phyloP scores from a whole-genome alignment of 2,797 vertebrate genomes.

The Pristis pectinata region DNA sequence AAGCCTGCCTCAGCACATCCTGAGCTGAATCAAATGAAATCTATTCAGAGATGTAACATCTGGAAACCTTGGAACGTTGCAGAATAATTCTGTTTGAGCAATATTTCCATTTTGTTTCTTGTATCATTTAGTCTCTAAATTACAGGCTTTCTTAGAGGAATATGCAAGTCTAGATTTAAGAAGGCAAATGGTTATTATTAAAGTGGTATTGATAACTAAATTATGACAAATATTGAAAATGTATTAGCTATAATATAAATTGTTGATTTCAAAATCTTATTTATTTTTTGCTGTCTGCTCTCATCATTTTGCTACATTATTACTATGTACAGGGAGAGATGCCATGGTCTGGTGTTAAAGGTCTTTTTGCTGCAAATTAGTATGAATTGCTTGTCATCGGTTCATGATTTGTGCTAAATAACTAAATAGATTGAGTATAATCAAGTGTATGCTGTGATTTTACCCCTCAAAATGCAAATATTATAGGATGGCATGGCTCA shows the following conservation, averaged over 20 bases:
- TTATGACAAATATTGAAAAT: neutral
- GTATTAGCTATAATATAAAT: neutral
- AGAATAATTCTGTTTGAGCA: neutral
- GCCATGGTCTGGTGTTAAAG: neutral
- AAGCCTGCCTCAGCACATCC: conserved; percentile 1
- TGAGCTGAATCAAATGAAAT: neutral
- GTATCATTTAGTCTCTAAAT: neutral
- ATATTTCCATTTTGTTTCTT: neutral
- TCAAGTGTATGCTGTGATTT: neutral
- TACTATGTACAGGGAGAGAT: neutral
- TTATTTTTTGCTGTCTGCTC: neutral
- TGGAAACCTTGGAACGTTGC: conserved; percentile 13
- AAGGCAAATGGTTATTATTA: neutral
- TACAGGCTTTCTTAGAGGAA: neutral
- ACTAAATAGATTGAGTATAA: neutral
- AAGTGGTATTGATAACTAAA: neutral
- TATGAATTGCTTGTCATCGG: neutral
- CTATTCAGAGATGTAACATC: neutral
- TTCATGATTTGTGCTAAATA: neutral
- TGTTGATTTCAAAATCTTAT: neutral
- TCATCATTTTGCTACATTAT: neutral
- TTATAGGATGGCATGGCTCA: neutral
- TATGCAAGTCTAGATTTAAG: neutral
- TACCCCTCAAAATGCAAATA: neutral
- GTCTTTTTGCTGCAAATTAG: neutral